Conservation (phyloP, 2,797 vertebrate species). For the Melanotaenia pygmaea region DNA sequence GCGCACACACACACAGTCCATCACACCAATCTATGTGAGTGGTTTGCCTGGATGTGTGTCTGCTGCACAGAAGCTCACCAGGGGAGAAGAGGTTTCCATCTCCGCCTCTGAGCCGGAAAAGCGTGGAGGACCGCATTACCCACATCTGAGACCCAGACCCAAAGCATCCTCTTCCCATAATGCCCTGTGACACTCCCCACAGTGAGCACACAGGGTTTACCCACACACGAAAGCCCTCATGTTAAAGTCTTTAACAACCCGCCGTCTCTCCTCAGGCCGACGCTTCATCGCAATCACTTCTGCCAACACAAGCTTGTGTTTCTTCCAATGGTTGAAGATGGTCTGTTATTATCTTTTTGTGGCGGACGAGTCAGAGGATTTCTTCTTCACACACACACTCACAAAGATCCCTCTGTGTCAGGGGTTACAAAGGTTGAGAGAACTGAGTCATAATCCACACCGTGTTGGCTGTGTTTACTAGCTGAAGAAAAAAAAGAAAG, state of each 20-base stretch:
- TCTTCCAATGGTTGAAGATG: conserved; percentile 57
- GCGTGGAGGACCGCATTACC: conserved; percentile 59
- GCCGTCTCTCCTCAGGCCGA: conserved; percentile 59
- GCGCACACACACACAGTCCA: conserved; percentile 9
- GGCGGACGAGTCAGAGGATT: conserved; percentile 47
- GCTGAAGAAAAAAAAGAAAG: conserved; percentile 25
- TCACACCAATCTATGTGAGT: conserved; percentile 8
- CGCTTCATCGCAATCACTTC: conserved; percentile 48
- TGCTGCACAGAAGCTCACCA: conserved; percentile 66
- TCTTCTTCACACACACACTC: conserved; percentile 32
- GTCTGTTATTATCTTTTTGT: conserved; percentile 72
- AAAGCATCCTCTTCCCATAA: conserved; percentile 58
- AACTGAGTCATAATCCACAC: conserved; percentile 43
- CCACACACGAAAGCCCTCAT: conserved; percentile 53
- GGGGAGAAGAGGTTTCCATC: conserved; percentile 57
- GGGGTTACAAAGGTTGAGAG: conserved; percentile 55
- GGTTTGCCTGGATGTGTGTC: conserved; percentile 56
- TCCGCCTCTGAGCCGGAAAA: conserved; percentile 64
- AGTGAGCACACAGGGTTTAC: conserved; percentile 43
- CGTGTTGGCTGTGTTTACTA: conserved; percentile 45
- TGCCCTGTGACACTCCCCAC: conserved; percentile 58
- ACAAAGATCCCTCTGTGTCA: conserved; percentile 58
- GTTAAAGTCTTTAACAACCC: conserved; percentile 71
- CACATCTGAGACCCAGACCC: conserved; percentile 78
- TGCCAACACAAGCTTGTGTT: conserved; percentile 72